These are phyloP conservation scores for Papilio helenus DNA, from an alignment of 1,140 invertebrate genomes.

Conservation along the genomic window DNA sequence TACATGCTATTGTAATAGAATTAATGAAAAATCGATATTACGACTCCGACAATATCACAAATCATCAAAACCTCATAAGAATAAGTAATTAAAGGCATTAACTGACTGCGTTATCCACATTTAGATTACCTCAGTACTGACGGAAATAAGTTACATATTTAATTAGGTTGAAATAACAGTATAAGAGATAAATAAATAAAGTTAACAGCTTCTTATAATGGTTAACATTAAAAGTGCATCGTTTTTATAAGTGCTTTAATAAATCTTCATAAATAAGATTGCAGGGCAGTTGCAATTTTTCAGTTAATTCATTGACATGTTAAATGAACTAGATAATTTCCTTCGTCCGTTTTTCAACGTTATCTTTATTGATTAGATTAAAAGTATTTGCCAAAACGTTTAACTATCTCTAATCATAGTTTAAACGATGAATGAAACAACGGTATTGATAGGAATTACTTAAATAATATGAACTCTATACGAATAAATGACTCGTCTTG, in stretches of 20 bases:
- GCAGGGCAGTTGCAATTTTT: not conserved
- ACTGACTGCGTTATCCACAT: not conserved
- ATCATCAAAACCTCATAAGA: too few species aligned
- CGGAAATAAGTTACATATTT: slow-evolving; percentile 6
- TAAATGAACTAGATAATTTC: not conserved
- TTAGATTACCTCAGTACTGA: not conserved
- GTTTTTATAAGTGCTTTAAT: slow-evolving; percentile 9
- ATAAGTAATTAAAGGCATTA: not conserved
- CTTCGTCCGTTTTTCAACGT: not conserved
- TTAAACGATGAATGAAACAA: not conserved
- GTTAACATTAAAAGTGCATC: slow-evolving; percentile 9
- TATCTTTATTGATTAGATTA: not conserved
- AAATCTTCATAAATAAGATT: not conserved
- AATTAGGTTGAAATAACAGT: slow-evolving; percentile 18
- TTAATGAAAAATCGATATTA: too few species aligned
- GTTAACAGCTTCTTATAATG: slow-evolving; percentile 1
- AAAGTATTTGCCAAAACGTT: slow-evolving; percentile 2
- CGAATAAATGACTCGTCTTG: too few species aligned
- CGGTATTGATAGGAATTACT: not conserved
- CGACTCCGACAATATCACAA: too few species aligned
- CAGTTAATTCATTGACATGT: not conserved
- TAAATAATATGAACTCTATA: not conserved
- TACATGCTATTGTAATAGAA: too few species aligned
- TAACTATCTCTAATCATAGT: not conserved
- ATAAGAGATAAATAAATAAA: slow-evolving; percentile 14